Percentiles rank a stretch among this genome's conserved stretches.
Conservation (phyloP, 2,113 vertebrate genomes). For the Tor tambroides region DNA sequence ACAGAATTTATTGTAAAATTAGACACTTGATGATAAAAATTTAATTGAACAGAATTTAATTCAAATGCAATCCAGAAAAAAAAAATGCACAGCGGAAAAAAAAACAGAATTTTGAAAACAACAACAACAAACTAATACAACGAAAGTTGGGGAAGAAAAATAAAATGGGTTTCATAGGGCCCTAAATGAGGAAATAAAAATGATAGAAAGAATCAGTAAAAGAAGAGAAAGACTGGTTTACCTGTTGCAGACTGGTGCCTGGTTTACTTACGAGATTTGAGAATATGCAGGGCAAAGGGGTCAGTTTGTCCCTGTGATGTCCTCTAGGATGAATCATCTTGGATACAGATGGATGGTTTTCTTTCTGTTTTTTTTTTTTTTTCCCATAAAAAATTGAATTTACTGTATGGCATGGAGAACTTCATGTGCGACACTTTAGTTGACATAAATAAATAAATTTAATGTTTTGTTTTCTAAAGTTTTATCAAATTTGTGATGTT, state of each 20-base stretch:
- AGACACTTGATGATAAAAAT: too few species aligned
- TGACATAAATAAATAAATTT: too few species aligned
- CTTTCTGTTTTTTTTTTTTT: background rate
- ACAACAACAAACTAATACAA: background rate
- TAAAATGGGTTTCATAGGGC: background rate
- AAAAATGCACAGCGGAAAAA: background rate
- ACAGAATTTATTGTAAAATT: too few species aligned
- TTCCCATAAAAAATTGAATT: background rate
- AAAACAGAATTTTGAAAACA: background rate
- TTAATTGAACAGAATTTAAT: background rate
- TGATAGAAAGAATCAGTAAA: background rate
- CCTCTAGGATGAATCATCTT: conserved; percentile 45
- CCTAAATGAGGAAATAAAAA: background rate
- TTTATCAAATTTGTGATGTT: too few species aligned
- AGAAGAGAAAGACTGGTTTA: conserved; percentile 60
- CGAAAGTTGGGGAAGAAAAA: background rate
- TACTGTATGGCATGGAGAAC: background rate
- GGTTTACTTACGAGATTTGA: conserved; percentile 72
- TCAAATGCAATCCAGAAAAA: background rate
- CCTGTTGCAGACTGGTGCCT: conserved; percentile 62
- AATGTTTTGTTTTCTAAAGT: too few species aligned
- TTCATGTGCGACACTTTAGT: too few species aligned
- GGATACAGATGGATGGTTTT: background rate
- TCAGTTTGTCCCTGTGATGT: conserved; percentile 35
- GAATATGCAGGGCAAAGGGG: conserved; percentile 65